These are phyloP conservation scores for Sphenopsis melanotis DNA, from an alignment of 2,797 vertebrate species.

Conservation along the genomic window DNA sequence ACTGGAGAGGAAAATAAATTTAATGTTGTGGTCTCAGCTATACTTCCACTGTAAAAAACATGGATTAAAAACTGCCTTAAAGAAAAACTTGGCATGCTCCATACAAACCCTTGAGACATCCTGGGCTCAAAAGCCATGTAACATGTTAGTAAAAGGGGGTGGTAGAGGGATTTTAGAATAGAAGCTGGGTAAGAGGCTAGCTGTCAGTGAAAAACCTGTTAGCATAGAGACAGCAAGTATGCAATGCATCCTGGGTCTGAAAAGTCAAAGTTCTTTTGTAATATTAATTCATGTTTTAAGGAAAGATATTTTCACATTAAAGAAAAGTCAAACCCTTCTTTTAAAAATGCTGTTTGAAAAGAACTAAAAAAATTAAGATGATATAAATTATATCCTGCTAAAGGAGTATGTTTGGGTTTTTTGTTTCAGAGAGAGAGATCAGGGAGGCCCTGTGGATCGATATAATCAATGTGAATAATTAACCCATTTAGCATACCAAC, in stretches of 20 bases:
- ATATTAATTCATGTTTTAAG: not conserved
- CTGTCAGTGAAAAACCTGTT: not conserved
- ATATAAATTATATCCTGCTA: not conserved
- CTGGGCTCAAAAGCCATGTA: not conserved
- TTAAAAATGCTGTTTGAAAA: not conserved
- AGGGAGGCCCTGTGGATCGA: not conserved
- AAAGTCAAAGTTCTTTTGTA: not conserved
- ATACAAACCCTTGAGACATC: not conserved
- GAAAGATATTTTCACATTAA: not conserved
- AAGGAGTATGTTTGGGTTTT: not conserved
- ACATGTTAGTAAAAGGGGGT: not conserved
- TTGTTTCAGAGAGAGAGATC: not conserved
- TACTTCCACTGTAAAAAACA: not conserved
- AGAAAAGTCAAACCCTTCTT: not conserved
- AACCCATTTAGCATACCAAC: not conserved
- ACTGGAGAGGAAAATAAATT: not conserved
- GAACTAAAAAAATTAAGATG: not conserved
- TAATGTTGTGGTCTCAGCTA: not conserved
- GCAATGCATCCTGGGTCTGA: not conserved
- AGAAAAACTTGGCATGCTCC: not conserved
- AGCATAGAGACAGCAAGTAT: not conserved
- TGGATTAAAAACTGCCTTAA: not conserved
- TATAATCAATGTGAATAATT: slow-evolving; percentile 8
- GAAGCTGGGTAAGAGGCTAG: not conserved
- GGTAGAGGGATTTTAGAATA: not conserved